Evolutionary conservation across 2,888 invertebrate genomes (phyloP).

Genomic region (Philonicus albiceps): DNA sequence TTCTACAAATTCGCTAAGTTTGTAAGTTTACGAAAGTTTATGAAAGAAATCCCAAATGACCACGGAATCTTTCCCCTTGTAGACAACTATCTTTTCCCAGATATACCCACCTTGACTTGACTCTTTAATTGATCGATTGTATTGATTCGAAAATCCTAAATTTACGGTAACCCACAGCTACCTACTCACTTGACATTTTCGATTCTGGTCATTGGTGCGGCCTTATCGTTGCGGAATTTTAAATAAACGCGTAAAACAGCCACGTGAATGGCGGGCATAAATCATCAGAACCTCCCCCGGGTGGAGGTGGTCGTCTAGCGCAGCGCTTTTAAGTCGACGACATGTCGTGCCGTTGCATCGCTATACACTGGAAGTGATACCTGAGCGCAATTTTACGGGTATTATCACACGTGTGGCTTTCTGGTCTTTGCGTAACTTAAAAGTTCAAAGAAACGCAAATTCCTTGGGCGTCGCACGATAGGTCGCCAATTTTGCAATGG

Average conservation of each 20-base stretch:
- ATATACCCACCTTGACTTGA: neutral
- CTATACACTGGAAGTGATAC: neutral
- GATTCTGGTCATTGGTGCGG: neutral
- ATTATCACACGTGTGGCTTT: neutral
- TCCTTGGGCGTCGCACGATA: neutral
- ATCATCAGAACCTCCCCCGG: neutral
- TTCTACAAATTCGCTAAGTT: too few species aligned
- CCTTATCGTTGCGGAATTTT: neutral
- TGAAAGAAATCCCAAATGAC: too few species aligned
- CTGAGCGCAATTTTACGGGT: neutral
- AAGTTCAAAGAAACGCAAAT: neutral
- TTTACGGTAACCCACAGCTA: neutral
- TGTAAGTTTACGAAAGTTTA: too few species aligned
- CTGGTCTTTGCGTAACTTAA: neutral
- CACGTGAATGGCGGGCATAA: neutral
- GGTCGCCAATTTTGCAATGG: neutral
- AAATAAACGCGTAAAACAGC: neutral
- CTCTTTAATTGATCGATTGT: neutral
- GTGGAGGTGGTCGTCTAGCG: neutral
- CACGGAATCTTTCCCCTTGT: neutral
- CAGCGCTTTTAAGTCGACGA: neutral
- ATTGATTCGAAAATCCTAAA: slow-evolving; percentile 9
- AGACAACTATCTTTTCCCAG: neutral
- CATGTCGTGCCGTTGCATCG: neutral
- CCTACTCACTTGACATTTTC: neutral